Evolutionary conservation across 64 coral and sea anemone species (phyloP).

Genomic region (Stylophora pistillata): DNA sequence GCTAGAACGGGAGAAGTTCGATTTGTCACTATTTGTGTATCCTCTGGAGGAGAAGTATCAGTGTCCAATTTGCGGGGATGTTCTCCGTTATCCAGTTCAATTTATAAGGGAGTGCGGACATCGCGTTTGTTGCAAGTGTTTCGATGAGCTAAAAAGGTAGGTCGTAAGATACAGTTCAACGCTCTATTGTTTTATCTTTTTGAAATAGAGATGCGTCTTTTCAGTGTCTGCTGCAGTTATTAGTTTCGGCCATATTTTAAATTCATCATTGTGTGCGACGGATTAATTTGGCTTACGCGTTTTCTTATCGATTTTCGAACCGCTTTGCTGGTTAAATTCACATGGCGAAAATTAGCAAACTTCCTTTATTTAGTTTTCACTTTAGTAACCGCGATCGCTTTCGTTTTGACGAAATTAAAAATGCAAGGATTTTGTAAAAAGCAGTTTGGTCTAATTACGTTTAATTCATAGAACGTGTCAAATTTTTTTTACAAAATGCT

Average conservation of each 20-base stretch:
- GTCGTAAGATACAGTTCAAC: background rate
- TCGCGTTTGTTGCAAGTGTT: slow-evolving; percentile 76
- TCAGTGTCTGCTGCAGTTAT: too few relatives aligned
- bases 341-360: background rate
- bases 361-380: background rate
- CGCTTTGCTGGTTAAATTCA: background rate
- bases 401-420: background rate
- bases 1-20: slow-evolving; percentile 48
- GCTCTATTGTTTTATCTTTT: slow-evolving; percentile 12
- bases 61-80: slow-evolving; percentile 79
- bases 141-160: slow-evolving; percentile 55
- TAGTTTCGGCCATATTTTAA: background rate
- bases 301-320: background rate
- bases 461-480: background rate
- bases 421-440: background rate
- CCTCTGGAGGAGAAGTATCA: slow-evolving; percentile 85
- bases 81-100: slow-evolving; percentile 79
- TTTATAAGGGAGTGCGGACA: slow-evolving; percentile 74
- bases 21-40: slow-evolving; percentile 70
- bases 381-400: background rate
- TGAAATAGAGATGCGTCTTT: background rate
- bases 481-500: background rate
- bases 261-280: background rate
- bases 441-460: background rate
- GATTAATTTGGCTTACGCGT: background rate